A percentile compares a stretch with the other conserved stretches of the same genome.
These are phyloP conservation scores for Crenichthys baileyi DNA, from an alignment of 2,797 vertebrate species.

Conservation along the genomic window DNA sequence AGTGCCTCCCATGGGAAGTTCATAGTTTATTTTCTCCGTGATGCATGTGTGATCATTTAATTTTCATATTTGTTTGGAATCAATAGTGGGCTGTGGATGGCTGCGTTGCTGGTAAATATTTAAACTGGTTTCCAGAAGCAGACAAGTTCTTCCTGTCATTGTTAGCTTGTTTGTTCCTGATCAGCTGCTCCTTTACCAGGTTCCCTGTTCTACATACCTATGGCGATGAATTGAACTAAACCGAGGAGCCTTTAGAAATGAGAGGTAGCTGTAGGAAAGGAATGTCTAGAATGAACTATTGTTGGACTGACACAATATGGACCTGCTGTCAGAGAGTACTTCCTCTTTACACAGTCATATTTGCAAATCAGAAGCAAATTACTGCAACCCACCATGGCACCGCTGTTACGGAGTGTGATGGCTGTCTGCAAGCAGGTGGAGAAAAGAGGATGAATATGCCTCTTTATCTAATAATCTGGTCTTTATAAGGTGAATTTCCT, in stretches of 20 bases:
- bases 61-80: background rate
- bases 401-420: background rate
- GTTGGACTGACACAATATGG: background rate
- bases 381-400: background rate
- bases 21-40: background rate
- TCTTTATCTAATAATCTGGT: background rate
- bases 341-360: constrained; percentile 31
- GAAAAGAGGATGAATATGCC: background rate
- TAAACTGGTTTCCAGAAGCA: background rate
- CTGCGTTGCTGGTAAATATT: background rate
- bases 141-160: background rate
- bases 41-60: background rate
- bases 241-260: background rate
- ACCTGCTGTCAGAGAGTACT: background rate
- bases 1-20: background rate
- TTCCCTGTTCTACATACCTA: background rate
- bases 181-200: background rate
- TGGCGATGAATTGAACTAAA: background rate
- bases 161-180: background rate
- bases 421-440: background rate
- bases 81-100: background rate
- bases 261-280: background rate
- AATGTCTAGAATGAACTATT: background rate
- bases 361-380: constrained; percentile 53
- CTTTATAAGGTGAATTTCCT: background rate